Evolutionary conservation across 2,113 vertebrate genomes (phyloP).

Genomic region (Albula goreensis): DNA sequence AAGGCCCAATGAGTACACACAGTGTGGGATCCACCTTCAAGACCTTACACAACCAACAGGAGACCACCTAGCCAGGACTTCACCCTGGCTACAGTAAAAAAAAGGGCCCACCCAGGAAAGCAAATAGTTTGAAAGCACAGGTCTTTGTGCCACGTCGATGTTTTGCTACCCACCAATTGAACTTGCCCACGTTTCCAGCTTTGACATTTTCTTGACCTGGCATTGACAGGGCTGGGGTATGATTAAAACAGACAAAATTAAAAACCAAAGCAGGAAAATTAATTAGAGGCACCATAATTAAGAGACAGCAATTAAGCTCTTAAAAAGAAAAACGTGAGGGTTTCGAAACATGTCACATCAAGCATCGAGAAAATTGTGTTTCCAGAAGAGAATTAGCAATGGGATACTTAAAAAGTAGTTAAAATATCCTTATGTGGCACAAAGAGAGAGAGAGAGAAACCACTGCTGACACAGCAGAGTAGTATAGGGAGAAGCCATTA

Average conservation of each 20-base stretch:
- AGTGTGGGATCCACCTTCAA: background rate
- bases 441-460: slow-evolving; percentile 16
- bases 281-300: background rate
- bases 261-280: background rate
- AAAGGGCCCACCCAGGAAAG: background rate
- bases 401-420: background rate
- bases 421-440: background rate
- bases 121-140: background rate
- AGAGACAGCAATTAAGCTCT: background rate
- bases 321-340: background rate
- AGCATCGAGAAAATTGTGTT: background rate
- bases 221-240: background rate
- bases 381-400: background rate
- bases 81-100: background rate
- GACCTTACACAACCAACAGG: background rate
- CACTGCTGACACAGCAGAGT: slow-evolving; percentile 39
- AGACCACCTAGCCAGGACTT: background rate
- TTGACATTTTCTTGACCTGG: background rate
- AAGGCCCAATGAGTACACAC: background rate
- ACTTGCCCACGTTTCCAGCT: background rate
- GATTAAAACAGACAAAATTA: slow-evolving; percentile 4
- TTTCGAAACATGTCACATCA: background rate
- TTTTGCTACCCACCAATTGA: background rate
- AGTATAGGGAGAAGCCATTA: slow-evolving; percentile 20
- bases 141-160: background rate